Conservation (phyloP, 2,888 invertebrate species). For the Hoplodrina blanda region DNA sequence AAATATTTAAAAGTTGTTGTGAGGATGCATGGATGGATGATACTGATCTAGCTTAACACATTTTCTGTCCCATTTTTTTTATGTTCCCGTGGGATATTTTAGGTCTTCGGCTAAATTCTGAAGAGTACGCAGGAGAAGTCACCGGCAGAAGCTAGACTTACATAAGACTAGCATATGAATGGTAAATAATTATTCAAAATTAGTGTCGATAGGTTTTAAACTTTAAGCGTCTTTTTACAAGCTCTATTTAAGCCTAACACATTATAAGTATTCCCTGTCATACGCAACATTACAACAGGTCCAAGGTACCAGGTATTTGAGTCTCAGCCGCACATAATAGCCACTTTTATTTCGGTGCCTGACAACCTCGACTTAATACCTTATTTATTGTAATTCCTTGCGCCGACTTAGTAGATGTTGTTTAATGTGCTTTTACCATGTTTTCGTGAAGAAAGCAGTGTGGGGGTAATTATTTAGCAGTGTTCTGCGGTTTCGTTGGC, state of each 20-base stretch:
- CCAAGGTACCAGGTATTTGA: slow-evolving; percentile 28
- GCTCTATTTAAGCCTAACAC: slow-evolving; percentile 25
- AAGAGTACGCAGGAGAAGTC: too few species aligned
- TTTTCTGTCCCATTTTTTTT: too few species aligned
- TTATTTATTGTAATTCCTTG: slow-evolving; percentile 87
- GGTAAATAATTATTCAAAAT: not conserved
- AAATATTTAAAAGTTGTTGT: not conserved
- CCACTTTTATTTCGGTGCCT: slow-evolving; percentile 76
- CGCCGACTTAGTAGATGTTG: slow-evolving; percentile 84
- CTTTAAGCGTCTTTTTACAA: slow-evolving; percentile 15
- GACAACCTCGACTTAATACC: slow-evolving; percentile 84
- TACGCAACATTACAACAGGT: slow-evolving; percentile 52
- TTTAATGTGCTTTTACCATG: slow-evolving; percentile 85
- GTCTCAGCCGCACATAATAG: slow-evolving; percentile 58
- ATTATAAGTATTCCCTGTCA: too few species aligned
- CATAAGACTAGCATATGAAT: not conserved
- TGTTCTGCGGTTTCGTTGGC: slow-evolving; percentile 87
- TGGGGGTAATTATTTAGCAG: slow-evolving; percentile 88
- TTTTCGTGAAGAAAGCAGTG: slow-evolving; percentile 88
- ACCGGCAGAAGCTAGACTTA: not conserved
- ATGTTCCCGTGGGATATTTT: too few species aligned
- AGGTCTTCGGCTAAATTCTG: too few species aligned
- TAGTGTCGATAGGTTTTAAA: slow-evolving; percentile 9
- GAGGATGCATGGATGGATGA: too few species aligned
- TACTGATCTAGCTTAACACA: too few species aligned